Base-by-base conservation (phyloP, 1,140 invertebrate species). In the Pseudoatta argentina region DNA sequence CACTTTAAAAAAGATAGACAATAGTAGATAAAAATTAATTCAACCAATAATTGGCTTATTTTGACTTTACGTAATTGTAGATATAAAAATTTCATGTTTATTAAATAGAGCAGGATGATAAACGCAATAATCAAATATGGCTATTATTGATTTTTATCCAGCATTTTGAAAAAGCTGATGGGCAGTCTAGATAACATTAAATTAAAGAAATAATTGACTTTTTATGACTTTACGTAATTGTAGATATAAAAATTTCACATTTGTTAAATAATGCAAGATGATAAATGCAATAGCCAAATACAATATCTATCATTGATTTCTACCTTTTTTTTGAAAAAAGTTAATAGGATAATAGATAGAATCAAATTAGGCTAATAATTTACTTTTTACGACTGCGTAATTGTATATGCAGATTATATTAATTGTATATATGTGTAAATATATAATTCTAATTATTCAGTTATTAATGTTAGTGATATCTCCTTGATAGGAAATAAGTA, bases 31-130 rank as follows among this genome's bases (percentile, higher is more conserved):
- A 44, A 21, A 76, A 12, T 75, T 24, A 57, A 59, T 55, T 72
- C 2, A 10, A 3, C 5, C n/a, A 39, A 21, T 24, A 24, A 59
- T 21, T 57, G 0, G 21, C 18, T 73, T 55, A 55, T 55, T 16
- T 1, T 18, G 5, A n/a, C 48, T 10, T 24, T 53, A 16, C 4
- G 51, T 16, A 53, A 53, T 53, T 53, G 51, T 18, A 53, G 14
- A 53, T 53, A 53, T 55, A 85, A 85, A 44, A 73, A 39, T 88
- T 71, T 48, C 51, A 63, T 55, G 16, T 12, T 69, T 44, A n/a
- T 18, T 55, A 39, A 57, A 55, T 6, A 82, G 30, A 72, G 51
- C 67, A 57, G 7, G 24, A 21, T 64, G 34, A 64, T n/a, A 48
- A 21, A n/a, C 4, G 39, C 16, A 77, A 48, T 64, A 5, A 1